phyloP scores from a whole-genome alignment of 1,140 invertebrate genomes.

The Oryctes rhinoceros region DNA sequence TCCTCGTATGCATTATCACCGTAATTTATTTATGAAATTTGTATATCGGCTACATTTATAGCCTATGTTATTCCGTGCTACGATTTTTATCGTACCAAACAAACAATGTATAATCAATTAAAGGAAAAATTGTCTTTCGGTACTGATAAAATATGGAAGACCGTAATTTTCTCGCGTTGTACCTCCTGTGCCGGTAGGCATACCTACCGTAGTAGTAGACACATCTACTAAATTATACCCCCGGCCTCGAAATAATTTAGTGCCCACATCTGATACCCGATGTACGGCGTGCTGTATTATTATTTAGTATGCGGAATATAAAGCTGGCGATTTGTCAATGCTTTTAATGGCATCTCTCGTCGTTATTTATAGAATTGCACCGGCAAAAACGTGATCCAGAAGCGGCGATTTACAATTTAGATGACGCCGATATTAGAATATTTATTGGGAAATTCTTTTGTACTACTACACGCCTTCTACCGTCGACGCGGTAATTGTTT shows the following conservation, averaged over 20 bases:
- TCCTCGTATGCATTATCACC: no score
- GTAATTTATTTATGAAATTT: no score
- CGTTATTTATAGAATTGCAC: constrained; percentile 18
- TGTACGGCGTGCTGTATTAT: constrained; percentile 7
- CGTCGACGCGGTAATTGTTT: not conserved
- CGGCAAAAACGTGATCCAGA: constrained; percentile 17
- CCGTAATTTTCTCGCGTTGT: not conserved
- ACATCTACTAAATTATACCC: constrained; percentile 14
- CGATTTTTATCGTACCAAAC: not conserved
- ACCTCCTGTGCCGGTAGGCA: not conserved
- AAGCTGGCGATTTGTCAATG: constrained; percentile 18
- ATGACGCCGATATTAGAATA: constrained; percentile 6
- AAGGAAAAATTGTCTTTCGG: not conserved
- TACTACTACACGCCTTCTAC: not conserved
- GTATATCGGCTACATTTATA: no score
- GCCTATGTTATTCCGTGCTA: no score
- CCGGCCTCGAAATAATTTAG: not conserved
- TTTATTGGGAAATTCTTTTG: not conserved
- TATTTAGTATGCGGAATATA: constrained; percentile 22
- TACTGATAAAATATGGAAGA: not conserved
- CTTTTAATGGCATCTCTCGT: constrained; percentile 9
- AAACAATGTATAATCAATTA: not conserved
- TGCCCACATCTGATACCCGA: not conserved
- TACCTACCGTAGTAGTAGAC: not conserved
- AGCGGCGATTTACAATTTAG: constrained; percentile 6